phyloP scores from a whole-genome alignment of 1,140 invertebrate species.

The Drosophila serrata region DNA sequence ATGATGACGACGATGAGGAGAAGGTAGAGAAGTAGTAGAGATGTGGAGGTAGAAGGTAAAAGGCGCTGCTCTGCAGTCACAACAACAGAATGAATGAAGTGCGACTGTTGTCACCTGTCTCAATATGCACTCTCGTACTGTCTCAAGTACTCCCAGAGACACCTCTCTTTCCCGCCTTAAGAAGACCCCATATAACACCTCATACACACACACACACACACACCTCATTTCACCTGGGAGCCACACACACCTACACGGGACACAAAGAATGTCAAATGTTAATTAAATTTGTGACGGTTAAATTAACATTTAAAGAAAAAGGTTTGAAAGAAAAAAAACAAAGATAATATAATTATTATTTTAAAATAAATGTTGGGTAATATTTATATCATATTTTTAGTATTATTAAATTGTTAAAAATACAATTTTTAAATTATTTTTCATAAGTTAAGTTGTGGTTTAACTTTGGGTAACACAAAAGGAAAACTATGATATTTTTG shows the following conservation, averaged over 20 bases:
- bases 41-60: neutral
- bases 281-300: constrained; percentile 12
- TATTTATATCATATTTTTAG: neutral
- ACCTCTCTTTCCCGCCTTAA: constrained; percentile 21
- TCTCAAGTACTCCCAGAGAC: constrained; percentile 72
- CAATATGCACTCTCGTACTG: constrained; percentile 79
- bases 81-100: constrained; percentile 62
- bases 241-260: constrained; percentile 31
- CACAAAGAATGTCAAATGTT: constrained; percentile 38
- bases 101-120: constrained; percentile 77
- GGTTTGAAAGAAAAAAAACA: accelerated
- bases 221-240: constrained; percentile 26
- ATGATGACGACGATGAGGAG: neutral
- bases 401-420: too few species aligned
- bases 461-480: too few species aligned
- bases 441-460: too few species aligned
- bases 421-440: too few species aligned
- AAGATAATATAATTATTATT: too few species aligned
- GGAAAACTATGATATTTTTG: too few species aligned
- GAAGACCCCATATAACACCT: constrained; percentile 15
- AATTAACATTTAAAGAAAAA: constrained; percentile 15
- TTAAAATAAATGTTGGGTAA: neutral
- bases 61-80: constrained; percentile 33
- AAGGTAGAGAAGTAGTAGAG: too few species aligned
- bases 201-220: constrained; percentile 15